These are phyloP conservation scores for Idaea biselata DNA, from an alignment of 2,888 invertebrate genomes.

Conservation along the genomic window DNA sequence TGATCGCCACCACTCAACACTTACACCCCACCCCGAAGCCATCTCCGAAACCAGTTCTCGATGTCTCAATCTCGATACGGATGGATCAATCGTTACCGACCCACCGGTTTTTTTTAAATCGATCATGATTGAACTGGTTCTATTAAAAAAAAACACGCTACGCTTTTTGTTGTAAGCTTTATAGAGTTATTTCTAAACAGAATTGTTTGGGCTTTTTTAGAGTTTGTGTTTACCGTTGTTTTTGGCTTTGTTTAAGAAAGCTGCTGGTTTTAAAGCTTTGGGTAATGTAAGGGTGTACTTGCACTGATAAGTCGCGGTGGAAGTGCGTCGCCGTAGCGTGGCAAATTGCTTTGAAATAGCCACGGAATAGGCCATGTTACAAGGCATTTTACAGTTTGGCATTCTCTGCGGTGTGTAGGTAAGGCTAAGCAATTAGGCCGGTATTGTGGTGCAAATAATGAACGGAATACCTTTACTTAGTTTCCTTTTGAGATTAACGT, in stretches of 20 bases:
- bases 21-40: slow-evolving; percentile 42
- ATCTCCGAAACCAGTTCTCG: slow-evolving; percentile 67
- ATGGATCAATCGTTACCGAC: slow-evolving; percentile 75
- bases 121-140: slow-evolving; percentile 69
- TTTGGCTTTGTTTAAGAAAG: neutral
- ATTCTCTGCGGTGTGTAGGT: too few species aligned
- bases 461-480: too few species aligned
- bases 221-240: neutral
- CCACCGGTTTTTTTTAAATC: slow-evolving; percentile 66
- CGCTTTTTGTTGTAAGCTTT: slow-evolving; percentile 13
- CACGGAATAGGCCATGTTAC: too few species aligned
- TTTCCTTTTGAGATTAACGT: too few species aligned
- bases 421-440: too few species aligned
- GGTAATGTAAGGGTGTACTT: too few species aligned
- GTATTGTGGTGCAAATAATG: too few species aligned
- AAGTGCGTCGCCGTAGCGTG: too few species aligned
- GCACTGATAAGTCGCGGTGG: too few species aligned
- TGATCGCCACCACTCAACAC: slow-evolving; percentile 35
- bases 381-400: too few species aligned
- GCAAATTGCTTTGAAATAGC: too few species aligned
- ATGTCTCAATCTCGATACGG: slow-evolving; percentile 76
- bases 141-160: slow-evolving; percentile 51
- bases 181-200: slow-evolving; percentile 24
- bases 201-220: slow-evolving; percentile 17
- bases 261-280: neutral